Evolutionary conservation across 2,113 vertebrate genomes (phyloP), one percentile per base, ranked within the genome.

Genomic region (Hydrochoerus hydrochaeris): DNA sequence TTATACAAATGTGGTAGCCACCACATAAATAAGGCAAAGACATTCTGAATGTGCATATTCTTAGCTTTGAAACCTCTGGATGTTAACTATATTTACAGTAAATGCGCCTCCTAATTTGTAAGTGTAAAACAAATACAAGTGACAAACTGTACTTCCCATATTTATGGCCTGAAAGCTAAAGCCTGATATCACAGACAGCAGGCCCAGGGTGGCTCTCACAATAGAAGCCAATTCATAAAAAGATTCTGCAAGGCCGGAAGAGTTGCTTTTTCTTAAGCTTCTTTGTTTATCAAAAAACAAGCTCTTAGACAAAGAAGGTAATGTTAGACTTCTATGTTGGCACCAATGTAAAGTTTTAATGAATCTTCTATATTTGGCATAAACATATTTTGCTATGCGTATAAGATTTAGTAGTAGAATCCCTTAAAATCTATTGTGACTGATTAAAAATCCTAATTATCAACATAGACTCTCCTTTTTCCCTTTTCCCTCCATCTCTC

Each of bases 1-100:
- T 99, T 99, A 99, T 99, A 99, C 98, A 99, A 99, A 99, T 99
- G 99, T 98, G 98, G 98, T 98, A 98, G 98, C 98, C 98, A 97
- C 97, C 95, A 98, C 98, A 98, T 98, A 99, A 99, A 99, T 99
- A 99, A 91, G 30, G 98, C 98, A 93, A 96, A 98, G 97, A 85
- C 94, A 97, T 98, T 98, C 97, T 86, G 78, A 98, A 98, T 95
- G 86, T 96, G 96, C 94, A 94, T 97, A 97, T 90, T 96, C 98
- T 98, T 98, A 98, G 96, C 98, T 98, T 97, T 98, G 98, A 98
- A 99, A 98, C 92, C 95, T 97, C 95, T 95, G 91, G 82, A 80
- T 95, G 82, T 96, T 97, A 97, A 98, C 88, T 85, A 85, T 96
- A 98, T 97, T 97, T 97, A 98, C 86, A 98, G 93, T 78, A 97